These are phyloP conservation scores for Enteromius viviparus DNA, from an alignment of 2,797 vertebrate genomes.

Conservation along the genomic window DNA sequence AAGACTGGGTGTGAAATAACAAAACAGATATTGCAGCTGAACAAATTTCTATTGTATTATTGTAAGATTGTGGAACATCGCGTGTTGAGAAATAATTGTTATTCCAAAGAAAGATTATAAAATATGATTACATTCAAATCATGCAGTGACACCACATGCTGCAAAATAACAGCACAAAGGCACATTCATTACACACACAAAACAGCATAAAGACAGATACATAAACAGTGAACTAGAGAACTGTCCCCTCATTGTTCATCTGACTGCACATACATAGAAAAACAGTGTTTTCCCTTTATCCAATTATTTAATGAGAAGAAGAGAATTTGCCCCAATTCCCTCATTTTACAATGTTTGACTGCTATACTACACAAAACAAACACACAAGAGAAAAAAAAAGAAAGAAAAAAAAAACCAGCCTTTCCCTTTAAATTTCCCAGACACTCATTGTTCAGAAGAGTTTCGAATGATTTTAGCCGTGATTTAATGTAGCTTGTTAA, in stretches of 20 bases:
- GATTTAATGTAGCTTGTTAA: conserved; percentile 85
- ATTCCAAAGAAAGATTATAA: conserved; percentile 52
- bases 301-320: conserved; percentile 70
- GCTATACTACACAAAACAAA: conserved; percentile 60
- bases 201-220: conserved; percentile 50
- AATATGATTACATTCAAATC: conserved; percentile 53
- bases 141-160: conserved; percentile 35
- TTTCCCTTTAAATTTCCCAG: conserved; percentile 77
- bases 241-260: conserved; percentile 62
- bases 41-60: conserved; percentile 22
- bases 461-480: conserved; percentile 82
- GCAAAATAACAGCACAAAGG: conserved; percentile 47
- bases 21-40: not conserved
- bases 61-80: conserved; percentile 17
- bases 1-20: not conserved
- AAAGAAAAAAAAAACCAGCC: conserved; percentile 41
- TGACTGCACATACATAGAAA: conserved; percentile 63
- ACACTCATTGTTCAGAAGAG: conserved; percentile 78
- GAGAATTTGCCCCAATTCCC: conserved; percentile 74
- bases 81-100: conserved; percentile 40
- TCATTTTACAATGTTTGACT: conserved; percentile 59
- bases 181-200: conserved; percentile 45
- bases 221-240: conserved; percentile 44
- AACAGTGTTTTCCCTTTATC: conserved; percentile 65
- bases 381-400: conserved; percentile 47